Conservation (phyloP, 1,140 invertebrate species). For the Polyergus mexicanus region DNA sequence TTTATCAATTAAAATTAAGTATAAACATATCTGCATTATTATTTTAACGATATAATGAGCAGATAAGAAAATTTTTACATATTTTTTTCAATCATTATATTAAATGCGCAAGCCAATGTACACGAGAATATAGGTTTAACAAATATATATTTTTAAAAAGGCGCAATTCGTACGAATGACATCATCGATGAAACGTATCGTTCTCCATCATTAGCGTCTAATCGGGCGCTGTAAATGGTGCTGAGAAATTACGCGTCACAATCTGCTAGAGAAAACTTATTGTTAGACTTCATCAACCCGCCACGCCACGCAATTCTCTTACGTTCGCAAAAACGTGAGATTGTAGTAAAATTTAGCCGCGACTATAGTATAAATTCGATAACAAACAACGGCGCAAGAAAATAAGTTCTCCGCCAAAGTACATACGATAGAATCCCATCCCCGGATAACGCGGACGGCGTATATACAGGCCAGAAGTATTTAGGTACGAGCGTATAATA, state of each 20-base stretch:
- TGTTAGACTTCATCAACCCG: slow-evolving; percentile 45
- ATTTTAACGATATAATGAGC: not conserved
- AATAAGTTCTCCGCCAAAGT: slow-evolving; percentile 61
- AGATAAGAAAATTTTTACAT: not conserved
- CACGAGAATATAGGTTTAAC: too few relatives aligned
- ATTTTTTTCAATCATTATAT: not conserved
- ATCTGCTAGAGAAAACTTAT: slow-evolving; percentile 37
- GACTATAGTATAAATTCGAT: slow-evolving; percentile 32
- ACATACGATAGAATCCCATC: slow-evolving; percentile 53
- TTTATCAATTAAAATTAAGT: slow-evolving; percentile 3
- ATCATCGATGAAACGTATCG: not conserved
- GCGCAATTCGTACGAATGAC: not conserved
- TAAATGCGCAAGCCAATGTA: not conserved
- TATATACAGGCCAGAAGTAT: slow-evolving; percentile 45
- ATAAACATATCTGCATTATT: not conserved
- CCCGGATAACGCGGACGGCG: slow-evolving; percentile 53
- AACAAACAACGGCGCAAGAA: slow-evolving; percentile 59
- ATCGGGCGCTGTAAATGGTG: slow-evolving; percentile 9
- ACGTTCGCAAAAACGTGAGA: slow-evolving; percentile 18
- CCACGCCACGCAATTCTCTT: slow-evolving; percentile 10
- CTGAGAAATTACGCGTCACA: slow-evolving; percentile 3
- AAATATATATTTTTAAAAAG: not conserved
- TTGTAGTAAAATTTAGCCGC: slow-evolving; percentile 55
- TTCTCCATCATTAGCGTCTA: slow-evolving; percentile 8
- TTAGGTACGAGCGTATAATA: slow-evolving; percentile 58